Evolutionary conservation across 2,888 invertebrate species (phyloP).

Genomic region (Erpobdella octoculata): DNA sequence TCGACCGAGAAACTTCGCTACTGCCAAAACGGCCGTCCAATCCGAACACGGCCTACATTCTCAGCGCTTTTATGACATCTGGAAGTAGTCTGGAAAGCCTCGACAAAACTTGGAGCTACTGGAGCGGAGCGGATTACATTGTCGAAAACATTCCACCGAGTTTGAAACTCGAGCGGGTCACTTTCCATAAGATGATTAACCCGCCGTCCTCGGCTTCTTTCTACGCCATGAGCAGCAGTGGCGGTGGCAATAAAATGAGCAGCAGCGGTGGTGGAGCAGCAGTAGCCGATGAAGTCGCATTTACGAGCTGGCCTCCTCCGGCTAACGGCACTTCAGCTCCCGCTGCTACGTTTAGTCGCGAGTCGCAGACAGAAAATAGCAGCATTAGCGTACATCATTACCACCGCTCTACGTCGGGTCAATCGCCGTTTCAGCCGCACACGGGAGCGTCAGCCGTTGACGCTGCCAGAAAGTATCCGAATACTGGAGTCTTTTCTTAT

Average conservation of each 20-base stretch:
- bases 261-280: neutral
- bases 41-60: slow-evolving; percentile 43
- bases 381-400: neutral
- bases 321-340: neutral
- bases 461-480: neutral
- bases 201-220: neutral
- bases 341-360: neutral
- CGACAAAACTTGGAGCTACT: slow-evolving; percentile 43
- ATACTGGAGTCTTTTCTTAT: slow-evolving; percentile 38
- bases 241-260: neutral
- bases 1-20: slow-evolving; percentile 37
- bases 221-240: neutral
- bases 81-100: slow-evolving; percentile 41
- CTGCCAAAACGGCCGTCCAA: slow-evolving; percentile 44
- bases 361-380: neutral
- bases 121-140: slow-evolving; percentile 45
- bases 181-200: slow-evolving; percentile 41
- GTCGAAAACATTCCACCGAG: slow-evolving; percentile 43
- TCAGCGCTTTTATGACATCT: slow-evolving; percentile 42
- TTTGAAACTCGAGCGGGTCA: slow-evolving; percentile 43
- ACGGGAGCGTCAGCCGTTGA: neutral
- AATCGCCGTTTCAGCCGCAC: neutral
- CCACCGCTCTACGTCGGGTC: neutral
- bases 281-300: neutral
- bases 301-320: slow-evolving; percentile 22